Conservation (phyloP, 2,797 vertebrate species). For the Falco rusticolus region DNA sequence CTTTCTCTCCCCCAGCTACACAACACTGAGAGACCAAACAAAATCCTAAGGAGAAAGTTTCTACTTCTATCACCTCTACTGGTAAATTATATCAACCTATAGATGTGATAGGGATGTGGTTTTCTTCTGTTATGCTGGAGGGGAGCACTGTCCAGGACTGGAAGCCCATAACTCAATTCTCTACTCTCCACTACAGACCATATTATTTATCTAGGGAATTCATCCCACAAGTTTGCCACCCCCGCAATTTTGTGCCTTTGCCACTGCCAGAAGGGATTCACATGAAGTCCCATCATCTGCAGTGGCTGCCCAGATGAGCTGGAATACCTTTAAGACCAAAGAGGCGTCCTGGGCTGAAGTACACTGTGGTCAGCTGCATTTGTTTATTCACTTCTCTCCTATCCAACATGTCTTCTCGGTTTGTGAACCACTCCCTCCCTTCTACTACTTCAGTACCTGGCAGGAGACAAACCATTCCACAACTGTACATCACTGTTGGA, state of each 20-base stretch:
- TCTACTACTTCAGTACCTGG: conserved; percentile 76
- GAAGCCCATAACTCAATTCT: neutral
- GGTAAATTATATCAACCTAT: neutral
- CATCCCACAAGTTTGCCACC: neutral
- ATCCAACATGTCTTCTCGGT: conserved; percentile 84
- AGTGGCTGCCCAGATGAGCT: neutral
- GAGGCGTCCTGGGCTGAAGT: conserved; percentile 78
- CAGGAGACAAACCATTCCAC: neutral
- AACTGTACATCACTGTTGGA: neutral
- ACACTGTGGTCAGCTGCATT: conserved; percentile 75
- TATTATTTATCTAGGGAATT: neutral
- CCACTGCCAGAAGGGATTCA: neutral
- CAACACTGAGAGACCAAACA: neutral
- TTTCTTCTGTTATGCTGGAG: neutral
- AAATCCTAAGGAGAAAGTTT: neutral
- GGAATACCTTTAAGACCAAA: conserved; percentile 81
- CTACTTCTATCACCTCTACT: neutral
- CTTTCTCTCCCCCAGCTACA: neutral
- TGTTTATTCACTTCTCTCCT: conserved; percentile 77
- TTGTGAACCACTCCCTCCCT: conserved; percentile 84
- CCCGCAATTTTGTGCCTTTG: neutral
- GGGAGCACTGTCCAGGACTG: neutral
- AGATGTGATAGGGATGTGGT: neutral
- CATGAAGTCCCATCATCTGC: neutral
- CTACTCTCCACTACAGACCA: neutral